A percentile compares a stretch with the other conserved stretches of the same genome.
These are phyloP conservation scores for Pteruthius melanotis DNA, from an alignment of 2,113 vertebrate genomes.

Conservation along the genomic window DNA sequence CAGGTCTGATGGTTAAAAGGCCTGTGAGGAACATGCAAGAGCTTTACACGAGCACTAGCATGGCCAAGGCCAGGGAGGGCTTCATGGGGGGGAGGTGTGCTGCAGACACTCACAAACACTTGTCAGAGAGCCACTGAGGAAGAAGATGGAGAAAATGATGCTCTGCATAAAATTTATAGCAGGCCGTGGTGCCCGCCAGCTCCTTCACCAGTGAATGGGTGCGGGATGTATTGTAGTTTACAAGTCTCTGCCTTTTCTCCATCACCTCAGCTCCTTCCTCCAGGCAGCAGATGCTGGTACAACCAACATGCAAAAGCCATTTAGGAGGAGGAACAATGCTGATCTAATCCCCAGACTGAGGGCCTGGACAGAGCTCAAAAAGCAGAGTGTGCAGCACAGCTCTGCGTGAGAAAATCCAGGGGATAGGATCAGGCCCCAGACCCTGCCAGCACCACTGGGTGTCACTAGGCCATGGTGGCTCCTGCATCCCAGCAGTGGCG, in stretches of 20 bases:
- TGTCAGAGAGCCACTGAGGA: background rate
- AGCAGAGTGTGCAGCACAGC: background rate
- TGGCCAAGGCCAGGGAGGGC: background rate
- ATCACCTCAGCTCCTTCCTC: background rate
- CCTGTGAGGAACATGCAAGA: background rate
- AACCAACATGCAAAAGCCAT: conserved; percentile 27
- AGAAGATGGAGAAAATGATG: background rate
- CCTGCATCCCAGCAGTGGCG: background rate
- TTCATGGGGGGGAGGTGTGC: accelerated
- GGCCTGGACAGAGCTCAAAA: background rate
- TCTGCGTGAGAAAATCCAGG: background rate
- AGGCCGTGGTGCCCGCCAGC: background rate
- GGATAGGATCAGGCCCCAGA: background rate
- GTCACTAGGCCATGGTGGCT: background rate
- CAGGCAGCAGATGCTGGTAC: background rate
- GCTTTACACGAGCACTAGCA: background rate
- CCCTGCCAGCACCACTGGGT: accelerated
- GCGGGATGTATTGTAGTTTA: background rate
- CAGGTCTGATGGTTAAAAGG: background rate
- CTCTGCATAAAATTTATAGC: background rate
- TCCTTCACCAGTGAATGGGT: background rate
- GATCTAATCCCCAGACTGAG: conserved; percentile 29
- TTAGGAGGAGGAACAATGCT: conserved; percentile 13
- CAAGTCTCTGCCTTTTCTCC: background rate
- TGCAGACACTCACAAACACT: background rate